A percentile compares a stretch with the other conserved stretches of the same genome.
Evolutionary conservation across 2,888 invertebrate genomes (phyloP).

Genomic region (Polymixis flavicincta): DNA sequence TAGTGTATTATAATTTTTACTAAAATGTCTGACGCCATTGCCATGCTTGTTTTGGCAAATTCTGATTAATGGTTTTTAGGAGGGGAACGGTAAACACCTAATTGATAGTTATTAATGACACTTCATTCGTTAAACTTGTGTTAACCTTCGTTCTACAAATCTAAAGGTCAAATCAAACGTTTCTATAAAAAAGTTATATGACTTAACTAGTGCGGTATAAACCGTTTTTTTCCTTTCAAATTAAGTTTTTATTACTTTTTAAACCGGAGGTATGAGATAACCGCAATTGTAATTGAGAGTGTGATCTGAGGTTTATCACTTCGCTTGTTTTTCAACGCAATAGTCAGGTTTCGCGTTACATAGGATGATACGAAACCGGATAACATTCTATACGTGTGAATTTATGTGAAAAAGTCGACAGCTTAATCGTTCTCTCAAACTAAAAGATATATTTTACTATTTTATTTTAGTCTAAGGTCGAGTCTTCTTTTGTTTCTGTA

Average conservation of each 20-base stretch:
- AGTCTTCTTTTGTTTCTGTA: conserved; percentile 30
- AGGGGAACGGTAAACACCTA: conserved; percentile 44
- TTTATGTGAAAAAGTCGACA: conserved; percentile 48
- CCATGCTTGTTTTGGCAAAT: conserved; percentile 48
- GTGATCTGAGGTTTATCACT: conserved; percentile 66
- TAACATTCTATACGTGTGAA: conserved; percentile 54
- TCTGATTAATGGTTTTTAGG: conserved; percentile 52
- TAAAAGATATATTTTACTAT: conserved; percentile 34
- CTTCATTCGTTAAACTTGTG: conserved; percentile 42
- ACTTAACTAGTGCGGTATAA: conserved; percentile 1
- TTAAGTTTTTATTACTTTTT: conserved; percentile 17
- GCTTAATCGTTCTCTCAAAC: conserved; percentile 40
- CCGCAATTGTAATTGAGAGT: conserved; percentile 64
- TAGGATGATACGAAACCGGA: conserved; percentile 58
- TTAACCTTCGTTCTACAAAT: conserved; percentile 9
- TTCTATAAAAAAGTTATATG: conserved; percentile 7
- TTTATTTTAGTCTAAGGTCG: conserved; percentile 25
- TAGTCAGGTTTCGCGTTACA: conserved; percentile 60
- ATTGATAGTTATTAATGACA: conserved; percentile 59
- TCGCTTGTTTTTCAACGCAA: conserved; percentile 61
- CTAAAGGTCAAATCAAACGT: conserved; percentile 36
- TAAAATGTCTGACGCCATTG: conserved; percentile 19
- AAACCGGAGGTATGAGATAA: conserved; percentile 33
- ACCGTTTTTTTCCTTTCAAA: conserved; percentile 2
- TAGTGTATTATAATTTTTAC: not conserved